A percentile compares a stretch with the other conserved stretches of the same genome.
Conservation (phyloP, 2,797 vertebrate species). For the Catamblyrhynchus diadema region DNA sequence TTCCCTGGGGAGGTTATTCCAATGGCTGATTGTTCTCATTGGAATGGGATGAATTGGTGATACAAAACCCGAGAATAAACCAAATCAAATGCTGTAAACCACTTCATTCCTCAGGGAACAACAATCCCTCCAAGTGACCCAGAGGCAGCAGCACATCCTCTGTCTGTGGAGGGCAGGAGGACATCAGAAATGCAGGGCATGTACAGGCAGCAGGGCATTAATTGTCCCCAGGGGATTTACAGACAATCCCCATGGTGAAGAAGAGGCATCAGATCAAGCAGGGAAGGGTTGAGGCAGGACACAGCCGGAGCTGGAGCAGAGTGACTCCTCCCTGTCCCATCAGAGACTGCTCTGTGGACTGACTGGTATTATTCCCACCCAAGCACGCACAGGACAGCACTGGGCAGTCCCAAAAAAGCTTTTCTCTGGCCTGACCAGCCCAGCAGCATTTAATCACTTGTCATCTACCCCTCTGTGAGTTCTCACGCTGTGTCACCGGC, state of each 20-base stretch:
- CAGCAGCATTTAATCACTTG: background rate
- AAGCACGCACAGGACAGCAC: rapidly evolving
- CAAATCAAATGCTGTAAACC: background rate
- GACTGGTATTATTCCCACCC: background rate
- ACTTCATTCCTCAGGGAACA: background rate
- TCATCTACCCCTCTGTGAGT: background rate
- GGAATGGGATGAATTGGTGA: background rate
- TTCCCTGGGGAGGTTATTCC: background rate
- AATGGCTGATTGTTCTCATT: background rate
- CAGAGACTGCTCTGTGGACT: background rate
- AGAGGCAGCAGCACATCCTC: background rate
- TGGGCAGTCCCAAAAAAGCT: background rate
- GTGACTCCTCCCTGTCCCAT: background rate
- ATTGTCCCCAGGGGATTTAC: background rate
- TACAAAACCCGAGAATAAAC: background rate
- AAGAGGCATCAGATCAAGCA: background rate
- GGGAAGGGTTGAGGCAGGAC: background rate
- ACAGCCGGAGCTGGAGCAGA: background rate
- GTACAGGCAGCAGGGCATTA: background rate
- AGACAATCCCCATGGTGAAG: background rate
- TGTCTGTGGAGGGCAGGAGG: background rate
- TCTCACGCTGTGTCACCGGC: background rate
- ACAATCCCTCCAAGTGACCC: background rate
- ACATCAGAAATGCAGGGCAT: background rate
- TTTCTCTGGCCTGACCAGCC: background rate